Base-by-base conservation (phyloP, 2,113 vertebrate genomes). In the Gasterosteus aculeatus region DNA sequence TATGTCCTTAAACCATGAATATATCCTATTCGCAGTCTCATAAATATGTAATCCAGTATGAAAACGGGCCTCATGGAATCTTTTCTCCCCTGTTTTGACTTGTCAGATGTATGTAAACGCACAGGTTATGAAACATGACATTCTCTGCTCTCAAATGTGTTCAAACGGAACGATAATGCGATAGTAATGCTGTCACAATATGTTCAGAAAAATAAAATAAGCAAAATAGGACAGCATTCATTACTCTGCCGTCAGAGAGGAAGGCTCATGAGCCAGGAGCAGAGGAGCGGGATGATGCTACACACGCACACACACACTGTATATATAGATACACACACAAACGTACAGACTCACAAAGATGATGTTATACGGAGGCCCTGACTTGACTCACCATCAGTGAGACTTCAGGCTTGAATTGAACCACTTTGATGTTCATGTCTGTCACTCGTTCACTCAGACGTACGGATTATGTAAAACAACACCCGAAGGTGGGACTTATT, bases 381-480 rank as follows among this genome's bases (percentile, higher is more conserved):
- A 44, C 58, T 4, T 75, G 78, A 81, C 72, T 86, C 82, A 82
- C 51, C 68, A 41, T n/a, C 44, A 57, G 59, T 62, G n/a, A 53
- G 68, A 88, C 73, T 42, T 44, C 44, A 70, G 70, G 63, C 67
- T 57, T 66, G 38, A 82, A 35, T 83, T 70, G n/a, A 62, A 12
- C 62, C 57, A 71, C 83, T 72, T 67, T 74, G 54, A 70, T 82
- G 70, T 74, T 72, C 67, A 57, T 42, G 56, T 78, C 41, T 69
- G 60, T 78, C 77, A 65, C 49, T 80, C 42, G 59, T 69, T 38
- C 10, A 0, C 49, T 56, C 58, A n/a, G 69, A 58, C 46, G 67
- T 58, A 1, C 41, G 3, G 41, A 72, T 69, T 65, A 54, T 19
- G 26, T 39, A 61, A 73, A 77, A 60, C 63, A 42, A 69, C 69